phyloP scores from a whole-genome alignment of 1,140 invertebrate genomes.

The Bombus superbus region DNA sequence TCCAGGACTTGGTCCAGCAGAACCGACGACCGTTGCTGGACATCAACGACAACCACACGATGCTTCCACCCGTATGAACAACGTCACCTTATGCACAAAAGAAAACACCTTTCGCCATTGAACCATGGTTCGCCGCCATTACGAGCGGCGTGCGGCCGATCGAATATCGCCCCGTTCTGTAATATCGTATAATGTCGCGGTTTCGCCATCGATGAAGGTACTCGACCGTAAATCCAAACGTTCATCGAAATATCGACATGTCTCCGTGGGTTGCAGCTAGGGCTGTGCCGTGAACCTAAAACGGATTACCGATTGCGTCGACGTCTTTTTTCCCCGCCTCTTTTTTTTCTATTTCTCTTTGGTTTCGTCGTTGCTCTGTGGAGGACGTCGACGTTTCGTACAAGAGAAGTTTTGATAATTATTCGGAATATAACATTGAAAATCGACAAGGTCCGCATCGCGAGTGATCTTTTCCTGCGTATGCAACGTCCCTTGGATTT shows the following conservation, averaged over 20 bases:
- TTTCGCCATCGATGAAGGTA: not conserved
- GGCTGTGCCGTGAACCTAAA: not conserved
- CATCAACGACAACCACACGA: conserved; percentile 70
- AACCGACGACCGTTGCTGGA: conserved; percentile 67
- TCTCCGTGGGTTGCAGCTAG: not conserved
- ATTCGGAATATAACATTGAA: not conserved
- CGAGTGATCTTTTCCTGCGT: not conserved
- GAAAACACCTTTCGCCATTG: not conserved
- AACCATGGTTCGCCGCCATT: not conserved
- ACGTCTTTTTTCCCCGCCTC: not conserved
- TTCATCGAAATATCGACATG: conserved; percentile 32
- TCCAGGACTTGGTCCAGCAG: conserved; percentile 54
- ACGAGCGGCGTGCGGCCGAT: not conserved
- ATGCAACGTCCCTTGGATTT: too few relatives aligned
- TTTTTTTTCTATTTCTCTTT: not conserved
- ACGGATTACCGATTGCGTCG: not conserved
- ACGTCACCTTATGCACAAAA: not conserved
- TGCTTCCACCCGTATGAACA: conserved; percentile 57
- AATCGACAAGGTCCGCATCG: not conserved
- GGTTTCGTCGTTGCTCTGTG: not conserved
- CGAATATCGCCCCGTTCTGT: not conserved
- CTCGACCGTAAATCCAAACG: conserved; percentile 7
- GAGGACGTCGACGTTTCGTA: not conserved
- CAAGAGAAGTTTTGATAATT: not conserved
- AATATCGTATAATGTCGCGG: conserved; percentile 5